Percentiles rank a stretch among this genome's conserved stretches.
Conservation (phyloP, 2,113 vertebrate genomes). For the Beaufortia kweichowensis region DNA sequence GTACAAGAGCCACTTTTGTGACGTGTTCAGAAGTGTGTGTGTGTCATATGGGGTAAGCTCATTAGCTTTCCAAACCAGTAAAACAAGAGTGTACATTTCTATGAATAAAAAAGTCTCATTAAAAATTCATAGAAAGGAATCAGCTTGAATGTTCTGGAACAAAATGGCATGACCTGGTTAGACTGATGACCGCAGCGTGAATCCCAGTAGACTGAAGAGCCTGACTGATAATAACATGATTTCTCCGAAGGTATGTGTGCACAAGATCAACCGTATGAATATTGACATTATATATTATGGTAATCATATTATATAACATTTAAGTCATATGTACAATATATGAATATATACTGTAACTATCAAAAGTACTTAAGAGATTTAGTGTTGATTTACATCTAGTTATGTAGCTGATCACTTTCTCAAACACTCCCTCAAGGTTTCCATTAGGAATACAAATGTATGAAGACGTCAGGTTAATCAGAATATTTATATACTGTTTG, state of each 20-base stretch:
- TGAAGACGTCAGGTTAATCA: slow-evolving; percentile 12
- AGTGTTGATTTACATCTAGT: slow-evolving; percentile 16
- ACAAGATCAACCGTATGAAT: background rate
- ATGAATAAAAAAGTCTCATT: background rate
- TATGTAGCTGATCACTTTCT: background rate
- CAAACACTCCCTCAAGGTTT: background rate
- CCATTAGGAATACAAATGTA: slow-evolving; percentile 11
- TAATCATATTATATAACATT: slow-evolving; percentile 1
- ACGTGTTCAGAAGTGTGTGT: background rate
- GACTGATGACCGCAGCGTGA: slow-evolving; percentile 13
- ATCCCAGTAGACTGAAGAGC: background rate
- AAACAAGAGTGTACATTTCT: background rate
- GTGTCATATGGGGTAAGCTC: background rate
- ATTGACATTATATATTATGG: slow-evolving; percentile 14
- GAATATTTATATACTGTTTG: slow-evolving; percentile 22
- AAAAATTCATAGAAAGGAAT: slow-evolving; percentile 13
- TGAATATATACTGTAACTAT: too few relatives aligned
- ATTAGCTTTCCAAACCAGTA: slow-evolving; percentile 2
- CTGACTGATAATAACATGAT: background rate
- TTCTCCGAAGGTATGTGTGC: background rate
- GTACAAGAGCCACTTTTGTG: background rate
- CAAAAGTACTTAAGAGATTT: background rate
- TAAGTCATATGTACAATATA: background rate
- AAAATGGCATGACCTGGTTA: slow-evolving; percentile 9
- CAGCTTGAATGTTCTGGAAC: slow-evolving; percentile 1